These are phyloP conservation scores for Edolisoma coerulescens DNA, from an alignment of 2,113 vertebrate species.

Conservation along the genomic window DNA sequence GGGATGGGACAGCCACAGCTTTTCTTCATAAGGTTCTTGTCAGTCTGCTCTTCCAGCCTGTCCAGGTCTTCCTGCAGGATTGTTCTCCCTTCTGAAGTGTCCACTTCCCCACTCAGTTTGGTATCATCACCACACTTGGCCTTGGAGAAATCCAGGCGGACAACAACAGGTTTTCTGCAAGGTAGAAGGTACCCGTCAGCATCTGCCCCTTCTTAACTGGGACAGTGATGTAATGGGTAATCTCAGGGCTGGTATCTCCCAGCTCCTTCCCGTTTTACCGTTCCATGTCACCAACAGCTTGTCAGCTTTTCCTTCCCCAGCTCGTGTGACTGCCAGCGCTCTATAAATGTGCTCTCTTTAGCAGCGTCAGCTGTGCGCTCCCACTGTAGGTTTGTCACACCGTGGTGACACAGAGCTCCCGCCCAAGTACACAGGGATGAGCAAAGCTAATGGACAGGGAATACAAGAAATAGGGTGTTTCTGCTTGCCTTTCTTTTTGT, in stretches of 20 bases:
- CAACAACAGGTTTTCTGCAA: background rate
- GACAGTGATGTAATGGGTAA: conserved; percentile 5
- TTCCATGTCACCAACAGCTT: background rate
- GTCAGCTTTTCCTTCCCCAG: background rate
- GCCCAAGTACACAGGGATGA: rapidly evolving
- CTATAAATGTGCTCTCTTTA: background rate
- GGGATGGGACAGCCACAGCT: background rate
- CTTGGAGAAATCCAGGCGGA: background rate
- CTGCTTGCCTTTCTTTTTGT: background rate
- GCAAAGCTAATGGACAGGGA: background rate
- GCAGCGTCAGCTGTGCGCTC: background rate
- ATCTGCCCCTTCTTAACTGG: background rate
- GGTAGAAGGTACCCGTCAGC: background rate
- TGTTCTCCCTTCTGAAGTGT: background rate
- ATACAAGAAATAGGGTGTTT: background rate
- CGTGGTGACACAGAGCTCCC: rapidly evolving
- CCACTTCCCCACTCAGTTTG: background rate
- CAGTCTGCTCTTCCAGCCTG: background rate
- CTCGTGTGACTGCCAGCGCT: background rate
- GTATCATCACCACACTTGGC: background rate
- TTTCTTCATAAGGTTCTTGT: background rate
- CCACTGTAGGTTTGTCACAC: background rate
- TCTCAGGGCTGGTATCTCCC: conserved; percentile 24
- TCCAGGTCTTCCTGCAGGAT: background rate
- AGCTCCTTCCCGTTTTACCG: background rate